A percentile compares a stretch with the other conserved stretches of the same genome.
phyloP scores from a whole-genome alignment of 2,888 invertebrate species.

The Ichneumon xanthorius region DNA sequence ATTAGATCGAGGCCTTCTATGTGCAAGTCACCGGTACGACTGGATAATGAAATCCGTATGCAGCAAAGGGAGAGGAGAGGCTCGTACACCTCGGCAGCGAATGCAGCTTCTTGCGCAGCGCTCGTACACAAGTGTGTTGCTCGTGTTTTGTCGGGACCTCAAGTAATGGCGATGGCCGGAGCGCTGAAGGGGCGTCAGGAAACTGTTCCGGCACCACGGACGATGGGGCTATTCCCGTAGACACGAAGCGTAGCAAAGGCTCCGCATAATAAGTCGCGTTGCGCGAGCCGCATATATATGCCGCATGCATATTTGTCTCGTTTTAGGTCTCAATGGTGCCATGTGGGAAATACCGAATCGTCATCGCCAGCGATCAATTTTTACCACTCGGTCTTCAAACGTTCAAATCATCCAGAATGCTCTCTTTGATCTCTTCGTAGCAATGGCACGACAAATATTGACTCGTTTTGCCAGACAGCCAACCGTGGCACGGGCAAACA shows the following conservation, averaged over 20 bases:
- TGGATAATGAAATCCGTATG: conserved; percentile 60
- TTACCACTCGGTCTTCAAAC: no score
- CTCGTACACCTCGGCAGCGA: conserved; percentile 40
- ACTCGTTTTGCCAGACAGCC: no score
- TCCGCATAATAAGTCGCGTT: conserved; percentile 73
- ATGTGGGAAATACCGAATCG: no score
- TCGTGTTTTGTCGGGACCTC: conserved; percentile 45
- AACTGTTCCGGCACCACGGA: conserved; percentile 42
- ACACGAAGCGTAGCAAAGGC: conserved; percentile 62
- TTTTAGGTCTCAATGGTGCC: no score
- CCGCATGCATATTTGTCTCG: not conserved
- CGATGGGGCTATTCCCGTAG: conserved; percentile 70
- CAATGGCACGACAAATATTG: no score
- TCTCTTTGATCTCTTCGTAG: no score
- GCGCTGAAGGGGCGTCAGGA: conserved; percentile 17
- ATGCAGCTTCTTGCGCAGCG: conserved; percentile 4
- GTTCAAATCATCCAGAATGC: no score
- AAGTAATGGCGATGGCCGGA: conserved; percentile 29
- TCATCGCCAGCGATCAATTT: no score
- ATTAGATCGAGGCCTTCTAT: conserved; percentile 16
- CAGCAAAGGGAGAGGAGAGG: conserved; percentile 23
- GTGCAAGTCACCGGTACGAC: conserved; percentile 44
- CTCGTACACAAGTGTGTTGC: conserved; percentile 13
- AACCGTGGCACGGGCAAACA: no score
- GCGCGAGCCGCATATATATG: not conserved